Conservation (phyloP, 2,797 vertebrate species). For the Craterocephalus amniculus region DNA sequence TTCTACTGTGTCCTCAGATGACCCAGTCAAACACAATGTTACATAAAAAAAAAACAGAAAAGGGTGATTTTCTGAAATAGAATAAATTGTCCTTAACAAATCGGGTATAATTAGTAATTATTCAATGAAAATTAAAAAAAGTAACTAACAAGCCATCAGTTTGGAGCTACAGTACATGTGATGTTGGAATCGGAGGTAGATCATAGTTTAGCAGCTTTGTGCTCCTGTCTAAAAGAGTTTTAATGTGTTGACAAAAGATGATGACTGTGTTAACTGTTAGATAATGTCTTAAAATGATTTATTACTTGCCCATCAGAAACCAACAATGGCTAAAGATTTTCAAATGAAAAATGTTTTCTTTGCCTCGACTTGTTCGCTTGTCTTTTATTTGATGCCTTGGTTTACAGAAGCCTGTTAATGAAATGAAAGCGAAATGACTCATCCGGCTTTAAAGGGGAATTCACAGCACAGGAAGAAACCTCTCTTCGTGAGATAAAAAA, state of each 20-base stretch:
- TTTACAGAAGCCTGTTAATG: conserved; percentile 3
- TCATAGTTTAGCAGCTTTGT: conserved; percentile 9
- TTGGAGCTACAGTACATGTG: background rate
- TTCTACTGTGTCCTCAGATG: conserved; percentile 38
- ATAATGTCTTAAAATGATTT: background rate
- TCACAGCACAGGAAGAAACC: background rate
- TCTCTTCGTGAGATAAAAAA: background rate
- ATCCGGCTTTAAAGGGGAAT: conserved; percentile 11
- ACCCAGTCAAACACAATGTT: conserved; percentile 16
- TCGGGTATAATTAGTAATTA: background rate
- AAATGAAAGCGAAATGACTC: conserved; percentile 9
- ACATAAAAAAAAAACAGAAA: conserved; percentile 16
- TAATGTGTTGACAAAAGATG: background rate
- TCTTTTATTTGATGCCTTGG: background rate
- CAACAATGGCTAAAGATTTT: accelerated
- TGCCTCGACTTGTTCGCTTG: conserved; percentile 37
- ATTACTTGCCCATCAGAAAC: background rate
- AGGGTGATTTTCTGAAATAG: background rate
- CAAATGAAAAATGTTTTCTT: background rate
- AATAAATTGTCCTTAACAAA: background rate
- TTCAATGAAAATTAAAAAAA: conserved; percentile 16
- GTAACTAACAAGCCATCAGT: too few relatives aligned
- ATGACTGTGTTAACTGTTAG: background rate
- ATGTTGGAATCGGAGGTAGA: background rate
- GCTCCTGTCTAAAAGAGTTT: too few relatives aligned